Conservation (phyloP, 2,113 vertebrate species). For the Forbesichthys agassizii region DNA sequence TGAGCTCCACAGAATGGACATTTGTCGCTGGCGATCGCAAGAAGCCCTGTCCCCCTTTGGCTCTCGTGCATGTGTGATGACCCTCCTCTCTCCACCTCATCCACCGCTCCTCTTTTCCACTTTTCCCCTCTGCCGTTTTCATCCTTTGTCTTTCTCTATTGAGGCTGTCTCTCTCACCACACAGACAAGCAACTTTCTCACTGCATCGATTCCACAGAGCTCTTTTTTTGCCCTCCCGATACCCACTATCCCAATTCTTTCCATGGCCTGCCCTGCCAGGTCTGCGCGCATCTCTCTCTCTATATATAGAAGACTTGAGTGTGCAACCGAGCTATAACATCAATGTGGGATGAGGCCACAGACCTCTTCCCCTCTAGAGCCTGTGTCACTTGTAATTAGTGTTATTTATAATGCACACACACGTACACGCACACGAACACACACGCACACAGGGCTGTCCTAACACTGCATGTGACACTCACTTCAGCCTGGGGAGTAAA, state of each 20-base stretch:
- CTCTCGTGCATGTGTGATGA: conserved; percentile 17
- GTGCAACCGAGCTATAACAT: conserved; percentile 57
- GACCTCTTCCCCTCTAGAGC: conserved; percentile 73
- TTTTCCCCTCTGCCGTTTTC: conserved; percentile 9
- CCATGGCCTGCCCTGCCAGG: background rate
- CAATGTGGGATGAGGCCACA: conserved; percentile 68
- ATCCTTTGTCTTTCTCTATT: conserved; percentile 27
- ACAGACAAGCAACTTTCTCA: background rate
- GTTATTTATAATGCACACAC: conserved; percentile 80
- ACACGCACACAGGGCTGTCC: conserved; percentile 18
- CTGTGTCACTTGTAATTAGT: conserved; percentile 86
- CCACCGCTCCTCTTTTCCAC: conserved; percentile 3
- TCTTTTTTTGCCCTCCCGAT: conserved; percentile 8
- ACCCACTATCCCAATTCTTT: conserved; percentile 8
- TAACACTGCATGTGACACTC: conserved; percentile 48
- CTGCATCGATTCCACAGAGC: background rate
- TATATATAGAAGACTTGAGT: conserved; percentile 63
- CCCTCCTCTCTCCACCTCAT: conserved; percentile 15
- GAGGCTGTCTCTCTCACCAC: conserved; percentile 24
- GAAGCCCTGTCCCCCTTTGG: conserved; percentile 29
- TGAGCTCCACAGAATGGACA: conserved; percentile 88
- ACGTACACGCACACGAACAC: background rate
- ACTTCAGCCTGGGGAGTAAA: conserved; percentile 83
- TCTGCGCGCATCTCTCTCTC: background rate
- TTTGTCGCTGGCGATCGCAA: conserved; percentile 81